Conservation (phyloP, 2,113 vertebrate genomes). For the Elgaria multicarinata region DNA sequence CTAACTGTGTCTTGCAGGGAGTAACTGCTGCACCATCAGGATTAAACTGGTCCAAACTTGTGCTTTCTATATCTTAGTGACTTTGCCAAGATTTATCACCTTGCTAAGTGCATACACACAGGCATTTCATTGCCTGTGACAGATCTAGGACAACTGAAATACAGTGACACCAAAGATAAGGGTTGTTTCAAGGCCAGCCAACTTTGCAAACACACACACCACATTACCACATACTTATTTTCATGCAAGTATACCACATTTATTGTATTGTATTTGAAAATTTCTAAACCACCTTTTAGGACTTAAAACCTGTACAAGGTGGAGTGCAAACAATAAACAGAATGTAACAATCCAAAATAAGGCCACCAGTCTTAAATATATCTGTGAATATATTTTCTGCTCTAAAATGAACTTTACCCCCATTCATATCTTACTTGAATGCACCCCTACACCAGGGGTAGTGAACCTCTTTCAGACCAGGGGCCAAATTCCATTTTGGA, state of each 20-base stretch:
- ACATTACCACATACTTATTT: not conserved
- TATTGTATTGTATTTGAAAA: no score
- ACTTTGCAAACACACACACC: not conserved
- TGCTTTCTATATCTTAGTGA: not conserved
- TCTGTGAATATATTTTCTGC: no score
- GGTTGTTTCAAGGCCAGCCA: not conserved
- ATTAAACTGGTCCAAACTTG: conserved; percentile 14
- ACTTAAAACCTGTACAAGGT: no score
- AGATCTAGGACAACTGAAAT: not conserved
- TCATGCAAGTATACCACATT: not conserved
- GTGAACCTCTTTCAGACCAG: no score
- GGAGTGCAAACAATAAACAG: no score
- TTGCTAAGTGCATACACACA: not conserved
- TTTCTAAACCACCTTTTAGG: no score
- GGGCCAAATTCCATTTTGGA: no score
- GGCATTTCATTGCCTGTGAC: not conserved
- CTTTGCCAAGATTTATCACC: conserved; percentile 15
- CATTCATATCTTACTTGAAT: no score
- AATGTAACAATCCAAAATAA: no score
- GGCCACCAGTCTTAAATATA: no score
- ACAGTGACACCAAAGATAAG: not conserved
- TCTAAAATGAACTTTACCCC: no score
- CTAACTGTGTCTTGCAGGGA: not conserved
- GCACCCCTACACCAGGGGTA: no score
- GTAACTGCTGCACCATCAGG: not conserved